phyloP scores from a whole-genome alignment of 2,888 invertebrate genomes.

The Spisula solida region DNA sequence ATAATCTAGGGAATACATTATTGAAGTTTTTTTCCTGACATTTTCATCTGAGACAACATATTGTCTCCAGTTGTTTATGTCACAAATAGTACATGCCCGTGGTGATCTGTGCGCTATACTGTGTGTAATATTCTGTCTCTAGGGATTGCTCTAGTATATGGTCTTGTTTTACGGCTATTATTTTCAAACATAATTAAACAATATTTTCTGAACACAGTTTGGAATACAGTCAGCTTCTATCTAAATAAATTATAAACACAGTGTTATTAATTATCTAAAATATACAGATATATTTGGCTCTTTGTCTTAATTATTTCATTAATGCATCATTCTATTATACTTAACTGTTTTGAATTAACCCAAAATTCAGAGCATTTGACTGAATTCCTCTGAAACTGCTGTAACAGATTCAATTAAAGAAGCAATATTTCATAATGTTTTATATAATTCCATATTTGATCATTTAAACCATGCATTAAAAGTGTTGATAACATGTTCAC shows the following conservation, averaged over 20 bases:
- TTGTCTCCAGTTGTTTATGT: conserved; percentile 5
- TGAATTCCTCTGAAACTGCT: not conserved
- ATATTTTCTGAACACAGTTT: not conserved
- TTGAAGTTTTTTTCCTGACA: not conserved
- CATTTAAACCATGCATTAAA: not conserved
- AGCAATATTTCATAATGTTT: not conserved
- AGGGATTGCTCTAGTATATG: not conserved
- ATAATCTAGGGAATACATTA: not conserved
- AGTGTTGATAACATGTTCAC: not conserved
- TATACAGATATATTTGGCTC: not conserved
- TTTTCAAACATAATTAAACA: not conserved
- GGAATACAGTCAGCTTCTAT: not conserved
- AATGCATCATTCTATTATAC: not conserved
- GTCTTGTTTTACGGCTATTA: not conserved
- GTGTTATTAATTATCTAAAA: not conserved
- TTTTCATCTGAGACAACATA: not conserved
- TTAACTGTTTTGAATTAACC: not conserved
- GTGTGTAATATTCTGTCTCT: not conserved
- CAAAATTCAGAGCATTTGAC: not conserved
- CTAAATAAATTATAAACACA: not conserved
- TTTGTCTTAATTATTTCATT: not conserved
- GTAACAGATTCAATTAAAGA: not conserved
- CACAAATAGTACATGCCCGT: not conserved
- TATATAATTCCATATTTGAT: not conserved
- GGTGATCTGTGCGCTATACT: not conserved